A percentile compares a stretch with the other conserved stretches of the same genome.
Evolutionary conservation across 1,140 invertebrate species (phyloP).

Genomic region (Diabrotica undecimpunctata): DNA sequence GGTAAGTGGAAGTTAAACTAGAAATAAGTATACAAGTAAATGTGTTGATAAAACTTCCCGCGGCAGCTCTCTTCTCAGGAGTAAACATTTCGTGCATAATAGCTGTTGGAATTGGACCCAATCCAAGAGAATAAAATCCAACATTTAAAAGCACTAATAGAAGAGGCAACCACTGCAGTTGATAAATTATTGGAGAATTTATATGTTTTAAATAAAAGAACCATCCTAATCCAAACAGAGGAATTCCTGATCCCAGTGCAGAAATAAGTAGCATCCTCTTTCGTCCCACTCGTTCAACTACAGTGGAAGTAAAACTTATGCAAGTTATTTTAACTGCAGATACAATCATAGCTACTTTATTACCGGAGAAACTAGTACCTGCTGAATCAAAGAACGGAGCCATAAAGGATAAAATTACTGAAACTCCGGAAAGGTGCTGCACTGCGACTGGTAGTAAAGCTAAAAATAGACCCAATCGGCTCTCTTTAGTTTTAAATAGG

Average conservation of each 20-base stretch:
- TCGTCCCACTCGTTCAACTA: neutral
- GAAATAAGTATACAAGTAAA: neutral
- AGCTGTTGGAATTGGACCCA: neutral
- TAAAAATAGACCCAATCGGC: neutral
- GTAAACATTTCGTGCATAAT: neutral
- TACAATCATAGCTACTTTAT: neutral
- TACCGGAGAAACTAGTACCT: neutral
- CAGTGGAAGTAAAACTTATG: neutral
- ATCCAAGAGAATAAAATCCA: neutral
- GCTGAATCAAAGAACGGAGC: slow-evolving; percentile 1
- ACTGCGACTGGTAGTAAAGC: too few species aligned
- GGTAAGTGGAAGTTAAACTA: neutral
- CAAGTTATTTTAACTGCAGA: neutral
- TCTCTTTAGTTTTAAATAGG: neutral
- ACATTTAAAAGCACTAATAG: neutral
- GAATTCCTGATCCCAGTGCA: neutral
- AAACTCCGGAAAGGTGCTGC: neutral
- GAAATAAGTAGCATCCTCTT: slow-evolving; percentile 1
- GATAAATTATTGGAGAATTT: neutral
- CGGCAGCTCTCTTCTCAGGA: neutral
- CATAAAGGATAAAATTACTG: slow-evolving; percentile 3
- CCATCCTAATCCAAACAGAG: neutral
- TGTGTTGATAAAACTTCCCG: neutral
- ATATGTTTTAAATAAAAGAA: neutral
- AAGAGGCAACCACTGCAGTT: slow-evolving; percentile 7